Evolutionary conservation across 2,797 vertebrate genomes (phyloP).

Genomic region (Mormyrops boulengeri): DNA sequence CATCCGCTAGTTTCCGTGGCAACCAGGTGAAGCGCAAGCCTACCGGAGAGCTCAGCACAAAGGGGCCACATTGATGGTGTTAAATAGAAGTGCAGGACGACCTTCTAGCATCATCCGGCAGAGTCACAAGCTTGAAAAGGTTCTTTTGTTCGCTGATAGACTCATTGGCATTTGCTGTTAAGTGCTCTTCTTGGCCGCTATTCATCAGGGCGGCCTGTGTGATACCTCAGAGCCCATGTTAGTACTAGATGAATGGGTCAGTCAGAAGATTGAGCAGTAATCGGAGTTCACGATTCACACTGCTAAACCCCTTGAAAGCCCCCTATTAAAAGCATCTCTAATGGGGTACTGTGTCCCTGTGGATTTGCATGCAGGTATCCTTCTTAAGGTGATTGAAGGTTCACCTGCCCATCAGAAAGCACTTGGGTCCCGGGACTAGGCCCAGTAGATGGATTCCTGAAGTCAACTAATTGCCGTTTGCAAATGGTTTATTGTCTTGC

Average conservation of each 20-base stretch:
- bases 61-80: conserved; percentile 11
- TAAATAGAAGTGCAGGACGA: conserved; percentile 1
- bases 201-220: background rate
- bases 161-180: background rate
- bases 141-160: conserved; percentile 3
- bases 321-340: background rate
- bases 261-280: background rate
- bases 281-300: background rate
- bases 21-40: conserved; percentile 18
- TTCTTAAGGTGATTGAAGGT: background rate
- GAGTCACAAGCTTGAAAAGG: background rate
- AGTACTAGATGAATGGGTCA: background rate
- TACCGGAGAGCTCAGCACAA: background rate
- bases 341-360: background rate
- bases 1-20: conserved; percentile 15
- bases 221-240: background rate
- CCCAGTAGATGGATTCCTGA: background rate
- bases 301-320: background rate
- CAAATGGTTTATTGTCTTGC: background rate
- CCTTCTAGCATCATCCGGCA: background rate
- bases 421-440: background rate
- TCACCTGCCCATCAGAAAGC: background rate
- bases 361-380: background rate
- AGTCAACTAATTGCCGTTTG: background rate
- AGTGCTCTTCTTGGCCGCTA: background rate